Conservation (phyloP, 2,797 vertebrate genomes). For the Sardinella longiceps region DNA sequence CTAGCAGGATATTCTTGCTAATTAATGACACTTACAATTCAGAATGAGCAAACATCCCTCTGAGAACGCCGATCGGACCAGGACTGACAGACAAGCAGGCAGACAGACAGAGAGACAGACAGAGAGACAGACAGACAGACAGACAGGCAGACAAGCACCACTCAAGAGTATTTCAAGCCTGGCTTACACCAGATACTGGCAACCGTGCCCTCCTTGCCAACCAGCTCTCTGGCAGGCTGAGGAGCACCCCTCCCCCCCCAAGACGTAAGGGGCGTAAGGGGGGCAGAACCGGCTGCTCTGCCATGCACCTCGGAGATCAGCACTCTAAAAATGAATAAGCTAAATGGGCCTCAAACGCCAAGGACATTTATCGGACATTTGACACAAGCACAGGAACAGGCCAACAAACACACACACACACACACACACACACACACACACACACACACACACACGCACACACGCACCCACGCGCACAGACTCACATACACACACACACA, state of each 20-base stretch:
- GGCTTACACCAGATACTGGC: background rate
- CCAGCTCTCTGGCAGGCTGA: constrained; percentile 21
- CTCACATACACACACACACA: constrained; percentile 27
- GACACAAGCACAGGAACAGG: constrained; percentile 38
- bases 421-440: constrained; percentile 29
- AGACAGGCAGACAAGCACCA: background rate
- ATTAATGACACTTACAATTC: background rate
- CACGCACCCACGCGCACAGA: constrained; percentile 27
- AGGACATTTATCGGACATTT: constrained; percentile 51
- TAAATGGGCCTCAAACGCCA: constrained; percentile 41
- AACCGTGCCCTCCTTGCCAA: background rate
- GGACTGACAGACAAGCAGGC: background rate
- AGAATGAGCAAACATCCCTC: background rate
- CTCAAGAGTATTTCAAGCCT: too few species aligned
- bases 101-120: background rate
- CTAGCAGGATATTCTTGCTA: background rate
- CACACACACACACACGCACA: constrained; percentile 37
- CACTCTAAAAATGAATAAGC: constrained; percentile 41
- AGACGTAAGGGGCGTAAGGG: constrained; percentile 46
- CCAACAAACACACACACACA: constrained; percentile 31
- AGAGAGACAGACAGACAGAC: background rate
- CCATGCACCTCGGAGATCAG: constrained; percentile 49
- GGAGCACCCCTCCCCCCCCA: constrained; percentile 14
- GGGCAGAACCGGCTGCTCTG: constrained; percentile 8
- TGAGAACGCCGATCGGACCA: background rate